phyloP scores from a whole-genome alignment of 2,888 invertebrate genomes.

The Limenitis camilla region DNA sequence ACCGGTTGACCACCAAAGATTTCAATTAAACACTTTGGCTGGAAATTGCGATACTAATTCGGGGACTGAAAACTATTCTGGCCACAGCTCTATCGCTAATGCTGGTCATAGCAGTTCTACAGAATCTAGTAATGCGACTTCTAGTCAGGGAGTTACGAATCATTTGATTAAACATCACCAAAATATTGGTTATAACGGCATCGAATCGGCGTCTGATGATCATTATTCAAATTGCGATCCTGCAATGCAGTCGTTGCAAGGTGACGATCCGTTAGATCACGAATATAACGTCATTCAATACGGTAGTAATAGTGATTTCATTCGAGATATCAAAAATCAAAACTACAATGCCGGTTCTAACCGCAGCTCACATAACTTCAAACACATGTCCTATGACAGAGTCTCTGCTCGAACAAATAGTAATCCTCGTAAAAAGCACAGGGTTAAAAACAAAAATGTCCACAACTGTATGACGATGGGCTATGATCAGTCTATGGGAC shows the following conservation, averaged over 20 bases:
- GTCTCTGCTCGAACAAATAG: slow-evolving; percentile 69
- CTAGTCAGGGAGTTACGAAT: slow-evolving; percentile 68
- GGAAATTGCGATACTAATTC: slow-evolving; percentile 76
- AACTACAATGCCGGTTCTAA: slow-evolving; percentile 71
- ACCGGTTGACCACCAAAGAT: slow-evolving; percentile 64
- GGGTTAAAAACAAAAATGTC: slow-evolving; percentile 66
- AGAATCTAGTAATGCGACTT: slow-evolving; percentile 69
- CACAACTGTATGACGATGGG: slow-evolving; percentile 77
- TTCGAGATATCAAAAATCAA: slow-evolving; percentile 69
- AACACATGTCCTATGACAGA: slow-evolving; percentile 70
- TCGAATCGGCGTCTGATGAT: slow-evolving; percentile 68
- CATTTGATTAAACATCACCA: slow-evolving; percentile 70
- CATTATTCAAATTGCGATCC: slow-evolving; percentile 72
- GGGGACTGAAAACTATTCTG: slow-evolving; percentile 77
- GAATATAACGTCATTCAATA: slow-evolving; percentile 73
- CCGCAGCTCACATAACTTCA: slow-evolving; percentile 69
- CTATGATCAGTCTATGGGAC: slow-evolving; percentile 69
- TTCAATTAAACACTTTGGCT: slow-evolving; percentile 71
- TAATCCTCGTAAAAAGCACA: slow-evolving; percentile 68
- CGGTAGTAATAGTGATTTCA: slow-evolving; percentile 67
- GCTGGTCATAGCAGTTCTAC: slow-evolving; percentile 71
- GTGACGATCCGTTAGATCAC: slow-evolving; percentile 67
- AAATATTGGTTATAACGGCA: slow-evolving; percentile 62
- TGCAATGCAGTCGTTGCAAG: slow-evolving; percentile 65
- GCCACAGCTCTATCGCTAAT: slow-evolving; percentile 75